Evolutionary conservation across 2,888 invertebrate genomes (phyloP), one percentile per base, ranked within the genome.

Genomic region (Timema podura): DNA sequence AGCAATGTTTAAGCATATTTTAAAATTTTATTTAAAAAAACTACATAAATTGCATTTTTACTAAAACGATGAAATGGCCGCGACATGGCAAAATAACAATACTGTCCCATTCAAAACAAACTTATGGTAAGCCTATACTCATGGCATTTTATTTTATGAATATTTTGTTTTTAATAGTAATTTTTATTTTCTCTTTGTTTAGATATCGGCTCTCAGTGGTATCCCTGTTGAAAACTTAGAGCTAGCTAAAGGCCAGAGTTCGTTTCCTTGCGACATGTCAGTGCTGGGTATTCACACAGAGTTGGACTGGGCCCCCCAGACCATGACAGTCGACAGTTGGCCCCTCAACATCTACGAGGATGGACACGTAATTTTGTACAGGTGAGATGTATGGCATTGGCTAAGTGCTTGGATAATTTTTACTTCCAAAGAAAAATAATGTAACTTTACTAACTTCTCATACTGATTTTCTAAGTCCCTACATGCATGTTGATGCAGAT

Each of bases 281-380:
- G 80, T 87, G 71, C 79, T 88, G 69, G 85, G 83, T 74, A 83
- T 90, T 45, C 86, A 88, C 74, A 83, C 81, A 57, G 85, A 87
- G 71, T 80, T 87, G 72, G 86, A 85, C 69, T 91, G 90, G 91
- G 85, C 84, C 75, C 82, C 84, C 9, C 82, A 83, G 73, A 80
- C 84, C 8, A 81, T 83, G 8, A 80, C 83, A 49, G 77, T 86
- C 65, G 85, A 86, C 69, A 83, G 85, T 75, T 85, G 85, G 81
- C 86, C 87, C 46, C 78, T 87, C 49, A 84, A 83, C 74, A 83
- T 86, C 71, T 82, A 83, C 76, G 86, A 87, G 75, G 86, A 87
- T 79, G 90, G 89, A 64, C 82, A 83, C 76, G 84, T 89, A 69
- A 85, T 90, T 76, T 87, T 88, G 77, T 91, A 87, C 82, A 89